A percentile compares a stretch with the other conserved stretches of the same genome.
Conservation (phyloP, 2,113 vertebrate genomes). For the Mohoua ochrocephala region DNA sequence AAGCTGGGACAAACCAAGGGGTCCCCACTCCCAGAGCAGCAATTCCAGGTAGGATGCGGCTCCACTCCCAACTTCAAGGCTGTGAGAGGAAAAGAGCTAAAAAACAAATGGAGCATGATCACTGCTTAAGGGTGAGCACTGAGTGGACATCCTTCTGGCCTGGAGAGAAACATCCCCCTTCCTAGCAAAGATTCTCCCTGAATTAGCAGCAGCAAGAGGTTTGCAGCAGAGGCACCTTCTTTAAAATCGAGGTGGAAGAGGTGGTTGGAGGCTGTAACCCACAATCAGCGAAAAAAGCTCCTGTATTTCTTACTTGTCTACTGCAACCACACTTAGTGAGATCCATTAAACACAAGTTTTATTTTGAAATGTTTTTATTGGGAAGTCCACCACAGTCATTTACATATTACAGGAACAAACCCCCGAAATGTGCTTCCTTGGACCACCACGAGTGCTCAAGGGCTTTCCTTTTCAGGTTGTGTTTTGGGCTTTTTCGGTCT, state of each 20-base stretch:
- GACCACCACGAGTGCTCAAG: neutral
- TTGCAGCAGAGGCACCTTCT: neutral
- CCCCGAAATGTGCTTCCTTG: neutral
- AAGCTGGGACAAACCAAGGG: neutral
- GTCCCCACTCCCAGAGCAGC: neutral
- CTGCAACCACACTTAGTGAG: neutral
- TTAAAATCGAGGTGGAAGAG: neutral
- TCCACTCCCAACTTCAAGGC: neutral
- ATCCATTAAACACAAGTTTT: neutral
- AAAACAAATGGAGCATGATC: fast-evolving
- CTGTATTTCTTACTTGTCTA: neutral
- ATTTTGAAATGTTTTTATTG: conserved; percentile 34
- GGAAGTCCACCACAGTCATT: neutral
- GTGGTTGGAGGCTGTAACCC: neutral
- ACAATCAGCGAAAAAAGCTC: neutral
- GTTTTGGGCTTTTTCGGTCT: neutral
- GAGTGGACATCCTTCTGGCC: neutral
- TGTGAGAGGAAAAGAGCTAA: neutral
- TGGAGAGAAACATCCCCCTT: neutral
- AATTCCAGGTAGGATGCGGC: neutral
- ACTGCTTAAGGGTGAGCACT: fast-evolving
- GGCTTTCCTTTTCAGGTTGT: neutral
- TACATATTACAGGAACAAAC: neutral
- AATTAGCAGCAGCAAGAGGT: neutral
- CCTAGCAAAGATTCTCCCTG: neutral